Evolutionary conservation across 1,140 invertebrate genomes (phyloP), one percentile per base, ranked within the genome.

Genomic region (Oreohelix idahoensis): DNA sequence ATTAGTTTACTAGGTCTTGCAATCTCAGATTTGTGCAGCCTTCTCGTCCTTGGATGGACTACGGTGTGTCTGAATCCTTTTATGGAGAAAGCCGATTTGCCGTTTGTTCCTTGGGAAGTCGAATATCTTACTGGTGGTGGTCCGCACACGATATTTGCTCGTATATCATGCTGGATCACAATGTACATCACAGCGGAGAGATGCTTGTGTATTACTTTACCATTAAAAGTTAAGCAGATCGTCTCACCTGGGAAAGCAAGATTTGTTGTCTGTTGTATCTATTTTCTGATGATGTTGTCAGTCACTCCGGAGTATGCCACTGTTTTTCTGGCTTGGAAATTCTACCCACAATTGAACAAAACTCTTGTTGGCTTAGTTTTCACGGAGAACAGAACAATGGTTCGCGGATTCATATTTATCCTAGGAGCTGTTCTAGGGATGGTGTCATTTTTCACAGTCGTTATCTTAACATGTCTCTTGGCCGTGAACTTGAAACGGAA

Each of bases 191-290:
- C 63, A n/a, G 32, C 29, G n/a, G 75, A 77, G 26, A n/a, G 75
- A 29, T 79, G 29, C 38, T 58, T 79, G 29, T 79, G 53, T 35
- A 38, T 79, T 20, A n/a, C 38, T 15, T 42, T 79, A 29, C 77
- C 77, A 15, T 42, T 79, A 35, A 79, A 79, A 32, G 26, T 63
- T 69, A 79, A 79, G 42, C 23, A 36, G n/a, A 39, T 79, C 13
- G 13, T 79, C 2, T 38, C 53, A 5, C 32, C 32, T 15, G 1
- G 5, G 4, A 36, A 35, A 42, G 42, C 58, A 8, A 53, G 8
- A 26, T 0, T 63, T 15, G 13, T 79, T 13, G 2, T 77, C 1
- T n/a, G 2, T 23, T 29, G 1, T 13, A 77, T 77, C 1, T 77
- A 23, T n/a, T 1, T 53, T 29, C 11, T 77, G 1, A 77, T 36